These are phyloP conservation scores for Poliocrania exsul DNA, from an alignment of 2,797 vertebrate genomes.

Conservation along the genomic window DNA sequence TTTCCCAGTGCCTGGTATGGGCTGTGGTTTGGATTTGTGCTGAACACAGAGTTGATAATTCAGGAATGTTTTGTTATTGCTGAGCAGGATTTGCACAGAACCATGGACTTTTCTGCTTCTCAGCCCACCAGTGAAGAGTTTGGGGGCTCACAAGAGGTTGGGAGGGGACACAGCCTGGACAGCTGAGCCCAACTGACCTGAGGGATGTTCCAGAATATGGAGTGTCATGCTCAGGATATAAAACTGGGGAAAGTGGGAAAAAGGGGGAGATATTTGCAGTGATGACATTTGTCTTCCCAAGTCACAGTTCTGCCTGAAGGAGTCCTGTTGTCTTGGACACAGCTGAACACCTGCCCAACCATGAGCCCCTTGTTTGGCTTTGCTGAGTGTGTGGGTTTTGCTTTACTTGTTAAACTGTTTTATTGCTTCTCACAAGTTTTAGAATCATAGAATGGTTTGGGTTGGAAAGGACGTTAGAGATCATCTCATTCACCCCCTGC, in stretches of 20 bases:
- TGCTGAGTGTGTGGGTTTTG: background rate
- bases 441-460: background rate
- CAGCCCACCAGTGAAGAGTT: background rate
- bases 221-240: background rate
- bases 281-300: background rate
- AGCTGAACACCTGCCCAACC: background rate
- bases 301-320: background rate
- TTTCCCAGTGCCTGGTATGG: no score
- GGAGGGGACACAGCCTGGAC: background rate
- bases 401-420: background rate
- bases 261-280: background rate
- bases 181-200: background rate
- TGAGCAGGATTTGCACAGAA: background rate
- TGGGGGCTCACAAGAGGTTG: background rate
- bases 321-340: background rate
- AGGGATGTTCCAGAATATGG: rapidly evolving
- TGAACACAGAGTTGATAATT: background rate
- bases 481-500: background rate
- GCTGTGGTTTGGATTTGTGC: background rate
- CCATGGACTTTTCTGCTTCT: background rate
- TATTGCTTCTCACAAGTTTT: background rate
- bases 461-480: background rate
- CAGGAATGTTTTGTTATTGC: background rate
- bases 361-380: background rate
- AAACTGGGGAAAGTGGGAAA: background rate